A percentile compares a stretch with the other conserved stretches of the same genome.
These are phyloP conservation scores for Oikopleura vanhoeffeni DNA, from an alignment of 23 tunicate genomes.

Conservation along the genomic window DNA sequence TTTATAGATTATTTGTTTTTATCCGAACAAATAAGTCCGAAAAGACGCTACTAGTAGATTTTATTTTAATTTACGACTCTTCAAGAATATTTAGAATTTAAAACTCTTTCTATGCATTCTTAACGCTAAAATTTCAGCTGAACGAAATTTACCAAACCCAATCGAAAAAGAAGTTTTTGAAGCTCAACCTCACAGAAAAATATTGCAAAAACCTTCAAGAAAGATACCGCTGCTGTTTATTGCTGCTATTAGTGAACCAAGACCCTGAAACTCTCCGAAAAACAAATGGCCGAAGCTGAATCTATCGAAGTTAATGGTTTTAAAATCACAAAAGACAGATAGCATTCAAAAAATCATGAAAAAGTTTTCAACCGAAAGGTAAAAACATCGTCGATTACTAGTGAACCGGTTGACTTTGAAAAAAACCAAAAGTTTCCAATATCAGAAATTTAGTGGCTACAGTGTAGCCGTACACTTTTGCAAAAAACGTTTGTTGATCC, in stretches of 20 bases:
- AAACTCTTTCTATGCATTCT: too few relatives aligned
- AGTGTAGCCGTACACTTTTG: too few relatives aligned
- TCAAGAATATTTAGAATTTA: too few relatives aligned
- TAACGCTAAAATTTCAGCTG: constrained; percentile 31
- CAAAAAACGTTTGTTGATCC: too few relatives aligned
- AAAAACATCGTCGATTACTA: too few relatives aligned
- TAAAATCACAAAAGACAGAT: neutral
- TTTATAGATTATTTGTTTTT: too few relatives aligned
- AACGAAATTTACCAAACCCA: neutral
- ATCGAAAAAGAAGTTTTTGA: constrained; percentile 7
- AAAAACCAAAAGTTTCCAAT: too few relatives aligned
- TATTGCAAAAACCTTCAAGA: neutral
- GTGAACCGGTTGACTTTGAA: too few relatives aligned
- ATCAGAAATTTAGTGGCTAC: too few relatives aligned
- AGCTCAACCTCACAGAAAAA: neutral
- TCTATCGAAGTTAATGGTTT: neutral
- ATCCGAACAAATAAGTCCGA: too few relatives aligned
- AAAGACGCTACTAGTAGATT: too few relatives aligned
- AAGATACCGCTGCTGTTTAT: neutral
- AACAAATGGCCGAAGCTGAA: neutral
- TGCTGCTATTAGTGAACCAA: neutral
- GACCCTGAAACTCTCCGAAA: neutral
- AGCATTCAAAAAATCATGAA: neutral
- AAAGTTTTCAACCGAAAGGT: neutral
- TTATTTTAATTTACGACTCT: too few relatives aligned